Evolutionary conservation across 2,113 vertebrate genomes (phyloP).

Genomic region (Brienomyrus longianalis): DNA sequence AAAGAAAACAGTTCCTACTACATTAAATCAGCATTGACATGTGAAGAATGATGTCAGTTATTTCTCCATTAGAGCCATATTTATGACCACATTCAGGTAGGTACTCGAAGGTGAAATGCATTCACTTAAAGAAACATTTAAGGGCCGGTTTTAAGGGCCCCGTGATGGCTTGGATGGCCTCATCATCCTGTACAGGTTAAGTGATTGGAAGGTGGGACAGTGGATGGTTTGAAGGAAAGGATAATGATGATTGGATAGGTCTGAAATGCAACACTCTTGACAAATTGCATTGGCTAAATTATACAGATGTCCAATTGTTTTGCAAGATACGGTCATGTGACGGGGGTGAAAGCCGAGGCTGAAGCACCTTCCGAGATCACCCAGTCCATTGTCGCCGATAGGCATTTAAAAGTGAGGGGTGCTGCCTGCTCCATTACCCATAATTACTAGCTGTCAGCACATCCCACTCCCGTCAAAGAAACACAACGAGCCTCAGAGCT

Average conservation of each 20-base stretch:
- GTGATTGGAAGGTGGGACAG: background rate
- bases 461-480: background rate
- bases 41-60: background rate
- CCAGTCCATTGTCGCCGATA: background rate
- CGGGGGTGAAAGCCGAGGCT: background rate
- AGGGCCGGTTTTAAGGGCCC: background rate
- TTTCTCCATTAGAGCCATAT: background rate
- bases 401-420: background rate
- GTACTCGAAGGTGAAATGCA: background rate
- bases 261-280: background rate
- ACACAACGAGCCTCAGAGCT: background rate
- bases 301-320: background rate
- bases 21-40: background rate
- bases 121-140: slow-evolving; percentile 2
- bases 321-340: background rate
- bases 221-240: background rate
- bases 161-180: background rate
- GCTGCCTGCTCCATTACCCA: background rate
- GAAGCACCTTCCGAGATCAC: background rate
- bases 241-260: background rate
- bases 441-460: background rate
- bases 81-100: background rate
- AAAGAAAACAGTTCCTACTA: background rate
- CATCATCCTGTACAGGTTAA: background rate
- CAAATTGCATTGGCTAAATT: background rate